Conservation (phyloP, 2,113 vertebrate genomes). For the Thermophis baileyi region DNA sequence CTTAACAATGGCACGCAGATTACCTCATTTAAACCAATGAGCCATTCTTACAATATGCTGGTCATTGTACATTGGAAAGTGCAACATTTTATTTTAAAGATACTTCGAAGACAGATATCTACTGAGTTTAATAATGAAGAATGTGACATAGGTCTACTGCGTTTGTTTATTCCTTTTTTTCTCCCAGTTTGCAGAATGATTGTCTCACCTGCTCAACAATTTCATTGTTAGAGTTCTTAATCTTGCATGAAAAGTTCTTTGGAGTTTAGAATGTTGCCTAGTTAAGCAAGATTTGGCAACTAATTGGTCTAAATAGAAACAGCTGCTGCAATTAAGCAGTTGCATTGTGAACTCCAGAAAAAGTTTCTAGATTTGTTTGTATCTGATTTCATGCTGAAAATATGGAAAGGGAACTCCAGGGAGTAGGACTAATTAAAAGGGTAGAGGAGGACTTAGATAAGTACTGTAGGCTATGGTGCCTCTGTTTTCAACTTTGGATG, state of each 20-base stretch:
- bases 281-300: neutral
- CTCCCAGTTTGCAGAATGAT: neutral
- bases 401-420: neutral
- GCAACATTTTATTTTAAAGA: no score
- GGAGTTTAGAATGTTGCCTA: neutral
- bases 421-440: neutral
- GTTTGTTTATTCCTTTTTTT: neutral
- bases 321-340: neutral
- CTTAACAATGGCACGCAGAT: neutral
- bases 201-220: neutral
- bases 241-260: neutral
- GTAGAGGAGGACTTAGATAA: no score
- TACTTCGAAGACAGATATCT: neutral
- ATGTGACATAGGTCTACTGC: neutral
- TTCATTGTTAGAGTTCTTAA: neutral
- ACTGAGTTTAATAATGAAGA: neutral
- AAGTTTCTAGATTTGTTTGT: neutral
- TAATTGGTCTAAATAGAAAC: no score
- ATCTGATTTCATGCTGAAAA: neutral
- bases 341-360: neutral
- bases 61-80: neutral
- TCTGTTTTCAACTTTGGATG: neutral
- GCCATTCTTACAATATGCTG: neutral
- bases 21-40: constrained; percentile 20
- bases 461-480: no score